Base-by-base conservation (phyloP, 2,113 vertebrate genomes). In the Aegithalos caudatus region DNA sequence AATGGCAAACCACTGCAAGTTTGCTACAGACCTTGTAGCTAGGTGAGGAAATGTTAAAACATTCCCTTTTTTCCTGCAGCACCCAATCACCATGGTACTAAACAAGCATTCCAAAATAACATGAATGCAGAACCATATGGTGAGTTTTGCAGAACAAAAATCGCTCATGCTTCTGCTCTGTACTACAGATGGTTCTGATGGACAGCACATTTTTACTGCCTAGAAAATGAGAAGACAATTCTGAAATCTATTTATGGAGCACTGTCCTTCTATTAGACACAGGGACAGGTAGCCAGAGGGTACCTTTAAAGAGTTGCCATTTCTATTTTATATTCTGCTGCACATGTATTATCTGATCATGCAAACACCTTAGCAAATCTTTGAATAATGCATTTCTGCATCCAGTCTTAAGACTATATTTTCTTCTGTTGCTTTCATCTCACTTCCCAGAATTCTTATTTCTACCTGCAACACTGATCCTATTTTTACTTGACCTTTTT, bases 161-260 rank as follows among this genome's bases (percentile, higher is more conserved):
- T 37, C 2, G 0, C 51, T 88, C n/a, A 4, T 51, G 67, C 16
- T 83, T 93, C 82, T 96, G 40, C 66, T 89, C 86, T 76, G 38
- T 78, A 62, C 35, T 81, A 45, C 85, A 96, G 94, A 96, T 94
- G 88, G 87, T 73, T 96, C 88, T 96, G 76, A 94, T 67, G 81
- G 94, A 77, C 81, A 93, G 79, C 60, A 82, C 65, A 44, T 88
- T 92, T 88, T 77, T 92, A 67, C 44, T 64, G 72, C 60, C 31
- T 62, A 66, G 79, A 47, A 62, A 92, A 86, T 64, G 37, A 45
- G 60, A 92, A 81, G 40, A 60, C 37, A 93, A 64, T 93, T 66
- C 51, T 88, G 82, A 78, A 92, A 81, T 57, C 71, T 92, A 81
- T 93, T 91, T 91, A 70, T 40, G 51, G 76, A 83, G 45, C 20